A percentile compares a stretch with the other conserved stretches of the same genome.
These are phyloP conservation scores for Taenaris catops DNA, from an alignment of 2,888 invertebrate genomes.

Conservation along the genomic window DNA sequence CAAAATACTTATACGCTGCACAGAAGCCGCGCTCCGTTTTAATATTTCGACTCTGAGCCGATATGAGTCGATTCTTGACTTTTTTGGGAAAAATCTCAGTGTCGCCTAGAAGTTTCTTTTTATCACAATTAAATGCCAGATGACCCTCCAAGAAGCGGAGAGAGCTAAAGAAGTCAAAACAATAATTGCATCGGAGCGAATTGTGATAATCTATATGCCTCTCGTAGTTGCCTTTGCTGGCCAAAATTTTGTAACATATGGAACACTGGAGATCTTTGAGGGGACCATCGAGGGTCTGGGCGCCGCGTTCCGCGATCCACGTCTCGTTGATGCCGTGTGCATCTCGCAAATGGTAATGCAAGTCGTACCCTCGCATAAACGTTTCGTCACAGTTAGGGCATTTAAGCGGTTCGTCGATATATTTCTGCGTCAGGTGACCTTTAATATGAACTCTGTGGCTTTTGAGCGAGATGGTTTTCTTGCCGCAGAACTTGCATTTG, in stretches of 20 bases:
- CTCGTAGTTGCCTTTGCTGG: slow-evolving; percentile 69
- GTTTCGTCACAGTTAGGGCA: slow-evolving; percentile 60
- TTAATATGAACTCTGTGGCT: slow-evolving; percentile 64
- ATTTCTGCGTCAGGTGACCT: slow-evolving; percentile 56
- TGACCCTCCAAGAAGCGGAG: slow-evolving; percentile 68
- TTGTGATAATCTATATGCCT: slow-evolving; percentile 74
- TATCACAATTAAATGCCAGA: slow-evolving; percentile 61
- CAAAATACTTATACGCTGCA: slow-evolving; percentile 9
- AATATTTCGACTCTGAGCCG: slow-evolving; percentile 23
- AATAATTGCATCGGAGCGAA: slow-evolving; percentile 69
- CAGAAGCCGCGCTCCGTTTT: slow-evolving; percentile 36
- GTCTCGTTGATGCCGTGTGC: slow-evolving; percentile 58
- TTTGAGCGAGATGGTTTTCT: slow-evolving; percentile 60
- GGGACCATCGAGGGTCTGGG: slow-evolving; percentile 46
- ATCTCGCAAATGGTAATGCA: slow-evolving; percentile 65
- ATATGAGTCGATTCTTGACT: slow-evolving; percentile 68
- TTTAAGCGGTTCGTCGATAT: slow-evolving; percentile 56
- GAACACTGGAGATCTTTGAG: slow-evolving; percentile 66
- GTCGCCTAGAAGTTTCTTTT: slow-evolving; percentile 61
- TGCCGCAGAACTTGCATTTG: slow-evolving; percentile 71
- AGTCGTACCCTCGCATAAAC: slow-evolving; percentile 58
- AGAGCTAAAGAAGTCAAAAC: slow-evolving; percentile 65
- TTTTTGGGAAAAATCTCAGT: slow-evolving; percentile 59
- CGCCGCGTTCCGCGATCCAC: slow-evolving; percentile 61
- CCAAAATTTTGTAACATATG: slow-evolving; percentile 65